Evolutionary conservation across 2,888 invertebrate genomes (phyloP).

Genomic region (Yponomeuta malinellus): DNA sequence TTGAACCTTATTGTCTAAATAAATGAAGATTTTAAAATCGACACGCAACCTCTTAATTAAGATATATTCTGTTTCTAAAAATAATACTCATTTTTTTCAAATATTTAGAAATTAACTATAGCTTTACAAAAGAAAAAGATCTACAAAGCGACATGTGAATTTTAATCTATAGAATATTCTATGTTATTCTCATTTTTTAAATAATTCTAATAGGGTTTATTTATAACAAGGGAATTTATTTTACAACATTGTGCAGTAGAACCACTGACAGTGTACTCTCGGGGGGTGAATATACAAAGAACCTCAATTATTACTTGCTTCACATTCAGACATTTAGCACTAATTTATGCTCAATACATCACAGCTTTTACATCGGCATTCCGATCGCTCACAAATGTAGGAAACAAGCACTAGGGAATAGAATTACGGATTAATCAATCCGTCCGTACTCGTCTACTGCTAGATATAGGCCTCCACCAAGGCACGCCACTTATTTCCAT

Average conservation of each 20-base stretch:
- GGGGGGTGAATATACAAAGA: constrained; percentile 50
- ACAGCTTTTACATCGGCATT: not conserved
- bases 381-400: too few relatives aligned
- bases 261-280: constrained; percentile 58
- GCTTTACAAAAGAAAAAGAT: constrained; percentile 57
- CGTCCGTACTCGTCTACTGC: too few relatives aligned
- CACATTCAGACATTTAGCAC: not conserved
- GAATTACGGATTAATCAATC: too few relatives aligned
- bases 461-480: too few relatives aligned
- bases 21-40: constrained; percentile 69
- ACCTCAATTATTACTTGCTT: constrained; percentile 32
- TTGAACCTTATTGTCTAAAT: constrained; percentile 75
- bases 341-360: not conserved
- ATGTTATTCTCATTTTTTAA: constrained; percentile 36
- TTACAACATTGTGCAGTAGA: constrained; percentile 65
- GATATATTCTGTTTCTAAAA: constrained; percentile 75
- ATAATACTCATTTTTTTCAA: constrained; percentile 65
- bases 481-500: too few relatives aligned
- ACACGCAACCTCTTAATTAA: constrained; percentile 69
- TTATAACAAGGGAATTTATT: constrained; percentile 57
- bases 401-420: too few relatives aligned
- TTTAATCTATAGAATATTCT: constrained; percentile 48
- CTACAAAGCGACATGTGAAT: constrained; percentile 61
- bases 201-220: constrained; percentile 46
- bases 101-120: constrained; percentile 59